A percentile compares a stretch with the other conserved stretches of the same genome.
These are phyloP conservation scores for Anthopleura sola DNA, from an alignment of 64 coral and sea anemone genomes.

Conservation along the genomic window DNA sequence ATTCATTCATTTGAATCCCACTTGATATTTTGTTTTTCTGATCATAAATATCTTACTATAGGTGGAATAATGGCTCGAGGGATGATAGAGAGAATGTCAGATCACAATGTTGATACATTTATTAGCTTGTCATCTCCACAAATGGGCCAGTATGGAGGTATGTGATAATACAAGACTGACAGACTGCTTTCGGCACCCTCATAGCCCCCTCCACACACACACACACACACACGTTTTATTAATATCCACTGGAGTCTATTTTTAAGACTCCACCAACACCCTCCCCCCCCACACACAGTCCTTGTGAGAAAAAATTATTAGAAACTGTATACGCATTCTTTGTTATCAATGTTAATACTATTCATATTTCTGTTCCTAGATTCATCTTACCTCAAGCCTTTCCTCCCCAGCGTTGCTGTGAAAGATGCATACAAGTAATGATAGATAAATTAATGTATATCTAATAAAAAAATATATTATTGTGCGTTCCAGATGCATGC, in stretches of 20 bases:
- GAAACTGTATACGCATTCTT: no score
- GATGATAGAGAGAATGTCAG: conserved; percentile 82
- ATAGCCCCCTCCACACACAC: no score
- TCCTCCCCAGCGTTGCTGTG: conserved; percentile 28
- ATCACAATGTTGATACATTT: conserved; percentile 89
- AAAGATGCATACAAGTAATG: conserved; percentile 80
- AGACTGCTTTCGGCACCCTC: no score
- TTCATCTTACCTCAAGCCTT: conserved; percentile 73
- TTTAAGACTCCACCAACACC: no score
- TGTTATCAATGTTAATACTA: background rate
- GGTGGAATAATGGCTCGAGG: conserved; percentile 72
- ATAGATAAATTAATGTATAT: background rate
- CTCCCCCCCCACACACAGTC: no score
- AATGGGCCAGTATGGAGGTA: conserved; percentile 99
- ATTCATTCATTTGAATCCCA: no score
- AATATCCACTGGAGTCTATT: no score
- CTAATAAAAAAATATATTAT: no score
- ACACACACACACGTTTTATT: no score
- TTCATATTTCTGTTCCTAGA: conserved; percentile 7
- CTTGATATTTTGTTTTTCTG: background rate
- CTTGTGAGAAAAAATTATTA: no score
- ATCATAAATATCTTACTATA: background rate
- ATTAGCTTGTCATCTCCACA: conserved; percentile 80
- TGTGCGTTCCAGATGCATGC: no score
- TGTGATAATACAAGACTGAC: no score